Conservation (phyloP, 2,113 vertebrate genomes). For the Zeus faber region DNA sequence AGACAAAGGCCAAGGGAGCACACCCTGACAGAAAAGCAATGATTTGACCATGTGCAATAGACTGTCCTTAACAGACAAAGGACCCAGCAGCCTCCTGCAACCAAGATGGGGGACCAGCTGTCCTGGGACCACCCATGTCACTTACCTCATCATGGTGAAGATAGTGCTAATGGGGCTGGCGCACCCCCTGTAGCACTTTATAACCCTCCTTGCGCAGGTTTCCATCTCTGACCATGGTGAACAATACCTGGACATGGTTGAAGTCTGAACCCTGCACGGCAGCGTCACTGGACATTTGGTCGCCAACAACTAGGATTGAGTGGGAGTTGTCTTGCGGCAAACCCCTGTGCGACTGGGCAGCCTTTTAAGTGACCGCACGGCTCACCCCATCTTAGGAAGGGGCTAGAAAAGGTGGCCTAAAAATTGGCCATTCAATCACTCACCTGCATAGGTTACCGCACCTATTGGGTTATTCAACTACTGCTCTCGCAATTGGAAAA, state of each 20-base stretch:
- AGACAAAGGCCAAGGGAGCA: conserved; percentile 16
- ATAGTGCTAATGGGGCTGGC: conserved; percentile 4
- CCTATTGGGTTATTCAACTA: not conserved
- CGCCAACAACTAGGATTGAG: conserved; percentile 8
- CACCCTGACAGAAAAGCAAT: conserved; percentile 14
- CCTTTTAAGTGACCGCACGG: conserved; percentile 1
- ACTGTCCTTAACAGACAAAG: conserved; percentile 6
- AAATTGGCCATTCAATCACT: conserved; percentile 5
- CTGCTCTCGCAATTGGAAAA: conserved; percentile 6
- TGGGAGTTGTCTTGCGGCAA: conserved; percentile 5
- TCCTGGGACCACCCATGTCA: conserved; percentile 20
- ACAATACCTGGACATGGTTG: conserved; percentile 1
- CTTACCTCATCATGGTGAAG: conserved; percentile 7
- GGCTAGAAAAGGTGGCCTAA: too few relatives aligned
- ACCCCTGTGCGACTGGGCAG: conserved; percentile 20
- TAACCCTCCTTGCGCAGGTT: not conserved
- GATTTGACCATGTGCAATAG: conserved; percentile 6
- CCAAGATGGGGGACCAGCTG: conserved; percentile 16
- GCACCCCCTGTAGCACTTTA: not conserved
- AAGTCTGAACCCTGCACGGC: conserved; percentile 3
- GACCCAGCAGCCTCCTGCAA: conserved; percentile 17
- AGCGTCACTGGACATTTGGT: not conserved
- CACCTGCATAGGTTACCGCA: conserved; percentile 4
- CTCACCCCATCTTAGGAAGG: not conserved
- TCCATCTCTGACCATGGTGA: conserved; percentile 17